Percentiles rank a stretch among this genome's conserved stretches.
These are phyloP conservation scores for Carlito syrichta DNA, from an alignment of 2,113 vertebrate species.

Conservation along the genomic window DNA sequence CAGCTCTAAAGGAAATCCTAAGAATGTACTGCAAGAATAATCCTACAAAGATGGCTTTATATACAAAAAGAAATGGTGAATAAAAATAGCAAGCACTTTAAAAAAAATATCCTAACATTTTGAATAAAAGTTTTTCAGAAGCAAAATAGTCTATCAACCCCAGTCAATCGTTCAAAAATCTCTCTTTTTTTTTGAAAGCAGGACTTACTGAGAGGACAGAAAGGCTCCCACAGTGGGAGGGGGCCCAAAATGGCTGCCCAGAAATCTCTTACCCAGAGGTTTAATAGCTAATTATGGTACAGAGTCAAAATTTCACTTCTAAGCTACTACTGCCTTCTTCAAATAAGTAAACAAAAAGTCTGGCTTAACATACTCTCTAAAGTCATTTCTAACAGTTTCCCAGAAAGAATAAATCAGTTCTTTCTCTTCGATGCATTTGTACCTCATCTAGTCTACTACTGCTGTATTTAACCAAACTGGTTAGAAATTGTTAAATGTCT, in stretches of 20 bases:
- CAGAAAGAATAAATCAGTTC: neutral
- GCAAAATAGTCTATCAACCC: neutral
- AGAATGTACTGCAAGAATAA: neutral
- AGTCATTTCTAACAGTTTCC: neutral
- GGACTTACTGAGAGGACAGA: no score
- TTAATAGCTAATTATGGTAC: neutral
- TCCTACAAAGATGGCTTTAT: neutral
- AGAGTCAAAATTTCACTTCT: constrained; percentile 19
- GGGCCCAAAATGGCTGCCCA: no score
- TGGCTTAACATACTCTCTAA: neutral
- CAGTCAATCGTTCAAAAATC: neutral
- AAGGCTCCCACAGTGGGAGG: no score
- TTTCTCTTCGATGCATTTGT: neutral
- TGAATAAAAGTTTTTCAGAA: constrained; percentile 25
- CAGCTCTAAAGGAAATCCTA: neutral
- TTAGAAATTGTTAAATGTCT: neutral
- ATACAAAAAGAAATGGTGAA: neutral
- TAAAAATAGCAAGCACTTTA: neutral
- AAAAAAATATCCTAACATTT: neutral
- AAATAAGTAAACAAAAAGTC: neutral
- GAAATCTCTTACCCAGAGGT: neutral
- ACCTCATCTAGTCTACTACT: neutral
- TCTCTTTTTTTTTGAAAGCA: no score
- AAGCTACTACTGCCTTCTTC: neutral
- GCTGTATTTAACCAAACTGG: neutral